phyloP scores from a whole-genome alignment of 2,113 vertebrate genomes.

The Phaethon lepturus region DNA sequence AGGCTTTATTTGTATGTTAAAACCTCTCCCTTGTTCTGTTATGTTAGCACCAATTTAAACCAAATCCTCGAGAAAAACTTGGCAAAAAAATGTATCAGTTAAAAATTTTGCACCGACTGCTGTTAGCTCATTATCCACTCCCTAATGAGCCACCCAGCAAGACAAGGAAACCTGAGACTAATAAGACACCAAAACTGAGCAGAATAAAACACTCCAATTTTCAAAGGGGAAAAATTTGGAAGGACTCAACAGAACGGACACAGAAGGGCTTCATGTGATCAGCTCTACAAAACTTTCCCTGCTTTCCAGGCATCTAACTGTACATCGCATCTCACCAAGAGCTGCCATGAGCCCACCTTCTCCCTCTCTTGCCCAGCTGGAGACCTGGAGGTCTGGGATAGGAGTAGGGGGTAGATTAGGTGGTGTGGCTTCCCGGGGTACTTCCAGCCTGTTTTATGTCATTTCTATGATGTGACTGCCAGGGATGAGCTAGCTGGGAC shows the following conservation, averaged over 20 bases:
- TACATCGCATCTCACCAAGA: accelerated
- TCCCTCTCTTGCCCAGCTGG: background rate
- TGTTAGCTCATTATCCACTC: slow-evolving; percentile 34
- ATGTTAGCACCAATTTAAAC: background rate
- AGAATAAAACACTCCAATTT: background rate
- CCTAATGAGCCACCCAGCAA: slow-evolving; percentile 31
- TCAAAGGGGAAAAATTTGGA: slow-evolving; percentile 2
- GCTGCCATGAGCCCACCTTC: background rate
- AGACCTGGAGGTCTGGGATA: background rate
- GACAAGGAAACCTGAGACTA: background rate
- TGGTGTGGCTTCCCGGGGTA: background rate
- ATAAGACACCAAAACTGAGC: background rate
- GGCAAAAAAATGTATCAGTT: background rate
- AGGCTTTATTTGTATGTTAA: background rate
- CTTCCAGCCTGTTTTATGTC: background rate
- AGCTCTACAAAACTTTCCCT: background rate
- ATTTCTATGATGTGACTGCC: background rate
- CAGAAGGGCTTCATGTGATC: background rate
- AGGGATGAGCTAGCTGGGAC: background rate
- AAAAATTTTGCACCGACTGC: background rate
- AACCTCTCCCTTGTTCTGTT: accelerated
- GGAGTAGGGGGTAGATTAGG: background rate
- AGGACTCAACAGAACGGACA: background rate
- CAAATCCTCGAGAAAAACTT: background rate
- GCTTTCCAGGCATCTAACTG: background rate